A percentile compares a stretch with the other conserved stretches of the same genome.
phyloP scores from a whole-genome alignment of 2,113 vertebrate genomes.

The Choloepus hoffmanni region DNA sequence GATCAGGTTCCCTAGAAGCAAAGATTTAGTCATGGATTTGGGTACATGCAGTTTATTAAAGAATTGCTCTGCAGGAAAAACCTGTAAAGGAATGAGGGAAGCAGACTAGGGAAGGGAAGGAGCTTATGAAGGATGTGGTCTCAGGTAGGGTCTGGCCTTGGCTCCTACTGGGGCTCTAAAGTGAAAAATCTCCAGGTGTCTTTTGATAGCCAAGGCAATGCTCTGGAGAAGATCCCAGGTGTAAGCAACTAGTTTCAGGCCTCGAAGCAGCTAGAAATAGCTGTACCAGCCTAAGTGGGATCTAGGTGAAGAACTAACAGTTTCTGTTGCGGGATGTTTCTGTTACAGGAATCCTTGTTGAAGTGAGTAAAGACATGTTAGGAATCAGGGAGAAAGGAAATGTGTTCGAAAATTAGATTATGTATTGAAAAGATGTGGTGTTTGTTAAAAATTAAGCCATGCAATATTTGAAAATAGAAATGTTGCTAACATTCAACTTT shows the following conservation, averaged over 20 bases:
- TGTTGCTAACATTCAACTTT: background rate
- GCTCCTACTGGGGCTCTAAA: background rate
- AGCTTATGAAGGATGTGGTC: background rate
- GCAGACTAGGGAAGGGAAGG: background rate
- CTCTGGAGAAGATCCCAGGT: background rate
- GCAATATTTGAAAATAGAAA: background rate
- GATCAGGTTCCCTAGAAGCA: background rate
- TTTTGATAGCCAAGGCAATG: background rate
- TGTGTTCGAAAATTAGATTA: background rate
- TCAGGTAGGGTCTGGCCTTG: background rate
- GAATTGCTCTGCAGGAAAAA: background rate
- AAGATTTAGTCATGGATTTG: background rate
- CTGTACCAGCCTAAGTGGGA: background rate
- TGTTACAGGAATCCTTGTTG: background rate
- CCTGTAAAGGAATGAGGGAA: background rate
- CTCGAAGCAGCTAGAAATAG: background rate
- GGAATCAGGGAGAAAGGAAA: background rate
- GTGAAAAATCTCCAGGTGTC: background rate
- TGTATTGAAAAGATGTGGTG: background rate
- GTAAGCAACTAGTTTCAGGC: background rate
- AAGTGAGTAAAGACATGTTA: background rate
- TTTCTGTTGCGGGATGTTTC: rapidly evolving
- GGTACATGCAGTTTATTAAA: background rate
- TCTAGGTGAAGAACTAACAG: background rate
- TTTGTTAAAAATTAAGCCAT: background rate